Percentiles rank a stretch among this genome's conserved stretches.
Conservation (phyloP, 2,888 invertebrate genomes). For the Cryptocheilus praepositus region DNA sequence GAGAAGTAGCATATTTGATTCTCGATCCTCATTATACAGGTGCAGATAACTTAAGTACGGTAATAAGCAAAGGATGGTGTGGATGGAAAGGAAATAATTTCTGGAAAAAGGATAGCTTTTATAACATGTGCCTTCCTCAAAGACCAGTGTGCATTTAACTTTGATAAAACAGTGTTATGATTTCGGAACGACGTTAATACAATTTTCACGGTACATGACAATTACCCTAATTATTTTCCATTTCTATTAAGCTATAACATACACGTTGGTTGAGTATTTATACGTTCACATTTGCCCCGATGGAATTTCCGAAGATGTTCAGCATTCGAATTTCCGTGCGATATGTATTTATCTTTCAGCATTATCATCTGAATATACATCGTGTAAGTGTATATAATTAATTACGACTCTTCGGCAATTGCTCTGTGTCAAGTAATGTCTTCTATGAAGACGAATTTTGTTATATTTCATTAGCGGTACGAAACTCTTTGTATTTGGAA, state of each 20-base stretch:
- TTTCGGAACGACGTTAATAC: background rate
- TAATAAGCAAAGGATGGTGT: conserved; percentile 94
- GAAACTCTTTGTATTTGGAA: background rate
- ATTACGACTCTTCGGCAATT: no score
- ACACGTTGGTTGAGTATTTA: background rate
- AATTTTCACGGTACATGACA: background rate
- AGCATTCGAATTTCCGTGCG: no score
- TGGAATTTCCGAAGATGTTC: no score
- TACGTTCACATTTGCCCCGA: background rate
- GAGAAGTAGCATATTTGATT: conserved; percentile 93
- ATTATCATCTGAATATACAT: no score
- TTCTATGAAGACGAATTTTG: no score
- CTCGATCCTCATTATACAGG: conserved; percentile 99
- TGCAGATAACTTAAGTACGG: conserved; percentile 84
- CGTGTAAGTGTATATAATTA: no score
- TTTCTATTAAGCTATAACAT: background rate
- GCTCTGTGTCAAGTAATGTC: no score
- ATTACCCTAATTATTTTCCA: no score
- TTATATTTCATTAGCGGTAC: no score
- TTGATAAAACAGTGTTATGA: background rate
- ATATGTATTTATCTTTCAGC: no score
- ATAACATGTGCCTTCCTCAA: conserved; percentile 96
- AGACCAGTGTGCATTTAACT: conserved; percentile 73
- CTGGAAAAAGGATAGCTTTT: conserved; percentile 96
- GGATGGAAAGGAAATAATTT: conserved; percentile 97